These are phyloP conservation scores for Stegodyphus mimosarum DNA, from an alignment of 1,140 invertebrate genomes.

Conservation along the genomic window DNA sequence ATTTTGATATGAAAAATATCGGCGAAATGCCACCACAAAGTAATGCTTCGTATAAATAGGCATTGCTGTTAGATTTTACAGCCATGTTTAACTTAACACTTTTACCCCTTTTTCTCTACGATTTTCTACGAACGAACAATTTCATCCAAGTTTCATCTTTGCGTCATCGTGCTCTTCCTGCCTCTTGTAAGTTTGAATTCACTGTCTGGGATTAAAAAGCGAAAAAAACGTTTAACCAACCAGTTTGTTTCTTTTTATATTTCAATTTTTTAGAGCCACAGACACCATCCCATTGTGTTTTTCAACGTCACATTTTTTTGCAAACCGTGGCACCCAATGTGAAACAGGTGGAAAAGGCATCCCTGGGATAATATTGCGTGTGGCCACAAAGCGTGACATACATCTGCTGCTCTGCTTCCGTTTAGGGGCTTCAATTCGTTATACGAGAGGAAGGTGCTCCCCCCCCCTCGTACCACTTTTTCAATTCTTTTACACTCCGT, in stretches of 20 bases:
- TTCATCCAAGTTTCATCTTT: too few species aligned
- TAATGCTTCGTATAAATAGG: too few species aligned
- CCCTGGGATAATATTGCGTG: slow-evolving; percentile 54
- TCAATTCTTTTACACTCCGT: slow-evolving; percentile 26
- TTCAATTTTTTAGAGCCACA: background rate
- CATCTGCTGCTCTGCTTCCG: slow-evolving; percentile 43
- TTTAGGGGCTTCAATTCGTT: slow-evolving; percentile 50
- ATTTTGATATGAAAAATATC: too few species aligned
- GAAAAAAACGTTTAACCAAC: background rate
- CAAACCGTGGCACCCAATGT: slow-evolving; percentile 19
- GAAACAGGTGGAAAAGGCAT: slow-evolving; percentile 57
- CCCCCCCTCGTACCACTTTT: slow-evolving; percentile 3
- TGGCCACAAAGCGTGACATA: slow-evolving; percentile 43
- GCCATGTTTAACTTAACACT: too few species aligned
- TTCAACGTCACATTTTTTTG: background rate
- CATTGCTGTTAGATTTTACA: too few species aligned
- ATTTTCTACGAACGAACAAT: too few species aligned
- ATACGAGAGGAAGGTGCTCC: slow-evolving; percentile 34
- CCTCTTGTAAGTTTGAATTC: too few species aligned
- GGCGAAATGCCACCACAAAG: too few species aligned
- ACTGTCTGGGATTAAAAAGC: too few species aligned
- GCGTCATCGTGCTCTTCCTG: too few species aligned
- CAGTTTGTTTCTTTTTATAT: background rate
- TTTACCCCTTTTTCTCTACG: too few species aligned
- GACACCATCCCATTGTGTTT: slow-evolving; percentile 30